Conservation (phyloP, 1,140 invertebrate genomes). For the Gonioctena quinquepunctata region DNA sequence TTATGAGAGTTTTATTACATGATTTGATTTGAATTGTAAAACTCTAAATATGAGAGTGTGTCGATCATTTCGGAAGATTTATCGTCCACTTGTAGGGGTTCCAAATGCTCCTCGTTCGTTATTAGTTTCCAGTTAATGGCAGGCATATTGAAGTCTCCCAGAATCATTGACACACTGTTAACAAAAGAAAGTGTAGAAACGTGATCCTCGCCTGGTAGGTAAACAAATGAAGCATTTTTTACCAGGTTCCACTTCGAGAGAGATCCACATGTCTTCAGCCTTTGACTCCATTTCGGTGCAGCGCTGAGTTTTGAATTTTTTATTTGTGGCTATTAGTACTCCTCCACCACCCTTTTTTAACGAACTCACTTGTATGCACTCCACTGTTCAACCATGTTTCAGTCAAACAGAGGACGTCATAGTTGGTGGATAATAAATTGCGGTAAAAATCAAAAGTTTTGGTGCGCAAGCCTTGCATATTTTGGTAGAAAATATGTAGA, state of each 20-base stretch:
- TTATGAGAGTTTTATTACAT: too few relatives aligned
- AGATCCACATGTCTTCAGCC: slow-evolving; percentile 13
- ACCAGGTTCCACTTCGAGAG: not conserved
- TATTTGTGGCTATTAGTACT: not conserved
- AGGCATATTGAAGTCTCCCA: too few relatives aligned
- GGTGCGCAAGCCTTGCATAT: not conserved
- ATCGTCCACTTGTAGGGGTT: too few relatives aligned
- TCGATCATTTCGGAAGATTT: too few relatives aligned
- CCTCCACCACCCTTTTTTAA: slow-evolving; percentile 8
- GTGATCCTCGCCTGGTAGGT: too few relatives aligned
- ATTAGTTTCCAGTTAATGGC: too few relatives aligned
- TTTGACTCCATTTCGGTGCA: not conserved
- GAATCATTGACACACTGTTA: too few relatives aligned
- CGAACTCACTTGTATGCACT: not conserved
- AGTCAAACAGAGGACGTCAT: slow-evolving; percentile 3
- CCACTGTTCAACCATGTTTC: slow-evolving; percentile 15
- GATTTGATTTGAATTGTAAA: too few relatives aligned
- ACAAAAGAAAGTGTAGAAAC: not conserved
- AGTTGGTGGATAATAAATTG: slow-evolving; percentile 1
- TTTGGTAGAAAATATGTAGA: slow-evolving; percentile 9
- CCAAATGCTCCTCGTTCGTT: too few relatives aligned
- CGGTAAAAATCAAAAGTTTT: slow-evolving; percentile 12
- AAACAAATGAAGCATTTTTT: not conserved
- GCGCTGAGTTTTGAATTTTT: not conserved
- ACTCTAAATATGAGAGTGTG: too few relatives aligned